Evolutionary conservation across 1,140 invertebrate genomes (phyloP).

Genomic region (Cotesia vestalis): DNA sequence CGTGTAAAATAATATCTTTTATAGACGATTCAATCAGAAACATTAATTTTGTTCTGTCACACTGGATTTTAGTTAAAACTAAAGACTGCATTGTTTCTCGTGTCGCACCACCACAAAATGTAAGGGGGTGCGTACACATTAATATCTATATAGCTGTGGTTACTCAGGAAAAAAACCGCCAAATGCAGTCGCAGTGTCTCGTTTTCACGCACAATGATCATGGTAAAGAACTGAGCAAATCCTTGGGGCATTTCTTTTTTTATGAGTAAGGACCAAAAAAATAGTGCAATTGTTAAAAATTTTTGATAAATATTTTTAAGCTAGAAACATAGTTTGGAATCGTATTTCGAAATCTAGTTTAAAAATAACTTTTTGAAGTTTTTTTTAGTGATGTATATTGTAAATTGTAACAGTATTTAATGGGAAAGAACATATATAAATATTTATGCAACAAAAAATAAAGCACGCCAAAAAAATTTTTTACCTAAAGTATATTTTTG

Average conservation of each 20-base stretch:
- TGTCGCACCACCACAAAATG: constrained; percentile 2
- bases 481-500: no score
- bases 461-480: no score
- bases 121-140: constrained; percentile 2
- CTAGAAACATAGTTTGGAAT: no score
- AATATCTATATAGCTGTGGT: neutral
- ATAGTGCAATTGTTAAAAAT: neutral
- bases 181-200: constrained; percentile 15
- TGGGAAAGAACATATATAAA: no score
- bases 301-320: neutral
- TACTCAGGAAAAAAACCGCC: no score
- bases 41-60: constrained; percentile 28
- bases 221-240: neutral
- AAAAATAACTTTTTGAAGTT: no score
- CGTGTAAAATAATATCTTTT: neutral
- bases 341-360: no score
- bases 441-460: no score
- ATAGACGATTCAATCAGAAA: constrained; percentile 17
- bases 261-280: neutral
- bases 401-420: no score
- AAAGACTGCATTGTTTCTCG: constrained; percentile 18
- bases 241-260: constrained; percentile 14
- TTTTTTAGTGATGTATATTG: no score
- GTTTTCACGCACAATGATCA: constrained; percentile 22
- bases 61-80: neutral